Percentiles rank a stretch among this genome's conserved stretches.
Conservation (phyloP, 1,140 invertebrate species). For the Mercenaria mercenaria region DNA sequence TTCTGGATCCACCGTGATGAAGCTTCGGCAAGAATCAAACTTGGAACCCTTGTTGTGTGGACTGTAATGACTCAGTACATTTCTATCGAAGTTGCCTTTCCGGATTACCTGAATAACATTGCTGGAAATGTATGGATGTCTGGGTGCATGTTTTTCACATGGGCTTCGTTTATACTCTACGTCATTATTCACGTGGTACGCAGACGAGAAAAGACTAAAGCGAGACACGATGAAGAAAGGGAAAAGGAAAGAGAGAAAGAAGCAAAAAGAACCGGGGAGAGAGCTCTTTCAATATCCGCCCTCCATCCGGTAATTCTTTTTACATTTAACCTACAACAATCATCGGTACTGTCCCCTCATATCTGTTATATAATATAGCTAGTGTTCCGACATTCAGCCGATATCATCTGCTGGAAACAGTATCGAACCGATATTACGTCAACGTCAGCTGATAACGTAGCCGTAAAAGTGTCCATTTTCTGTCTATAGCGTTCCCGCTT, state of each 20-base stretch:
- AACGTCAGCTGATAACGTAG: too few relatives aligned
- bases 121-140: slow-evolving; percentile 10
- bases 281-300: background rate
- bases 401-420: too few relatives aligned
- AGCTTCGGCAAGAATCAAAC: slow-evolving; percentile 1
- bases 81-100: background rate
- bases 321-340: too few relatives aligned
- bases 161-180: slow-evolving; percentile 2
- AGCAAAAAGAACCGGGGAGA: background rate
- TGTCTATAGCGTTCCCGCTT: too few relatives aligned
- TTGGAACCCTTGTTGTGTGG: slow-evolving; percentile 7
- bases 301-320: background rate
- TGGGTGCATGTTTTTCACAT: background rate
- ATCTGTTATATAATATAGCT: too few relatives aligned
- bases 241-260: background rate
- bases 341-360: too few relatives aligned
- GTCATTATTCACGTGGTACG: slow-evolving; percentile 9
- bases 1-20: slow-evolving; percentile 12
- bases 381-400: too few relatives aligned
- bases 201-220: background rate
- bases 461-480: too few relatives aligned
- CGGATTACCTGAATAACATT: background rate
- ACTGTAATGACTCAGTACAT: background rate
- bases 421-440: too few relatives aligned
- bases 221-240: background rate